These are phyloP conservation scores for Tipula vernalis DNA, from an alignment of 2,888 invertebrate species.

Conservation along the genomic window DNA sequence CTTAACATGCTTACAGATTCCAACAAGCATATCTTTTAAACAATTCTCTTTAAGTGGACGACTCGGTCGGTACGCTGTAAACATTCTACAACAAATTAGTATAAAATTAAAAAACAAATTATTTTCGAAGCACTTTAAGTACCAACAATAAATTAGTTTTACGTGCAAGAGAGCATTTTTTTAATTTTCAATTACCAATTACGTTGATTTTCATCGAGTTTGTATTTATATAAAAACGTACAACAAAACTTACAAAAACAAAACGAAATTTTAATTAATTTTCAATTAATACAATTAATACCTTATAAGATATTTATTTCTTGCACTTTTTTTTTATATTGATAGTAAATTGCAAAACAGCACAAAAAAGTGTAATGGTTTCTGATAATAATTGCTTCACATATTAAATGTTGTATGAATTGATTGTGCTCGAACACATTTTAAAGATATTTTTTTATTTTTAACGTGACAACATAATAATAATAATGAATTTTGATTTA, in stretches of 20 bases:
- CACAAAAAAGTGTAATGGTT: not conserved
- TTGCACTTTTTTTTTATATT: not conserved
- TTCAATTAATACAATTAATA: not conserved
- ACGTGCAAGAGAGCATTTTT: not conserved
- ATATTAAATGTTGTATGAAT: not conserved
- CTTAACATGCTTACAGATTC: too few species aligned
- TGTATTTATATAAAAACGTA: not conserved
- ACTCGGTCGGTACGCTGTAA: too few species aligned
- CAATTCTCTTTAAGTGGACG: too few species aligned
- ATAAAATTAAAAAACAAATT: too few species aligned
- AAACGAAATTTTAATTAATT: not conserved
- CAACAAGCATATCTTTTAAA: too few species aligned
- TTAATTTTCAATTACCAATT: not conserved
- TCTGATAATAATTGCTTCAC: not conserved
- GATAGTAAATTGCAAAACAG: not conserved
- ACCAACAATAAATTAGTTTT: not conserved
- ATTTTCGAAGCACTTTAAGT: too few species aligned
- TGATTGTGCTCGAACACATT: not conserved
- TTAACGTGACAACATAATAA: not conserved
- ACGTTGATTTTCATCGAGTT: not conserved
- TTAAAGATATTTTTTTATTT: not conserved
- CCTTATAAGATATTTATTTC: not conserved
- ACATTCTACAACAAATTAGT: too few species aligned
- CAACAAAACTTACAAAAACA: not conserved
- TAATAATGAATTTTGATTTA: not conserved